These are phyloP conservation scores for Epizoanthus illoricatus DNA, from an alignment of 92 coral and sea anemone species.

Conservation along the genomic window DNA sequence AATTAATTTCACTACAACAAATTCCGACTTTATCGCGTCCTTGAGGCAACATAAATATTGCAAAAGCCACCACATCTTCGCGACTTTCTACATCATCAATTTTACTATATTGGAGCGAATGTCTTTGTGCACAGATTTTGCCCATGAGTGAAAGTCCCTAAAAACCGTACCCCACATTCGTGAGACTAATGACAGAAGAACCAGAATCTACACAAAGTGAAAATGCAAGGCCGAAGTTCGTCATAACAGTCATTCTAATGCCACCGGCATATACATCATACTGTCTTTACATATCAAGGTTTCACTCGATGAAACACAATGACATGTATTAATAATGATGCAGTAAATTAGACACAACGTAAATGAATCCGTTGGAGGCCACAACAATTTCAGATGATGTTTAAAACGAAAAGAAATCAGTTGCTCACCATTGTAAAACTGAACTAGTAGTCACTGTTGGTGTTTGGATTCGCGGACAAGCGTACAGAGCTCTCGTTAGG, in stretches of 20 bases:
- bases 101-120: neutral
- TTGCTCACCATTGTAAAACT: neutral
- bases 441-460: neutral
- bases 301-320: slow-evolving; percentile 16
- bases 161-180: neutral
- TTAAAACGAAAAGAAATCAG: neutral
- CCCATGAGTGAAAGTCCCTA: neutral
- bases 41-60: slow-evolving; percentile 76
- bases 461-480: neutral
- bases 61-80: slow-evolving; percentile 50
- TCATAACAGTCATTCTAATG: neutral
- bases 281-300: neutral
- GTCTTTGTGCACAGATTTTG: neutral
- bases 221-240: slow-evolving; percentile 3
- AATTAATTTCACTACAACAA: neutral
- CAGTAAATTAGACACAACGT: neutral
- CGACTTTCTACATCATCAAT: slow-evolving; percentile 11
- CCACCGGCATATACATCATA: neutral
- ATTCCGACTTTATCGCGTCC: slow-evolving; percentile 21
- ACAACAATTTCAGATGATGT: neutral
- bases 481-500: neutral
- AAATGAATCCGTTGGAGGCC: neutral
- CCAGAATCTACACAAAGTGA: neutral
- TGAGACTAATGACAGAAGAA: neutral
- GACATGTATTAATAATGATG: slow-evolving; percentile 3